Percentiles rank a stretch among this genome's conserved stretches.
phyloP scores from a whole-genome alignment of 2,797 vertebrate genomes.

The Characodon lateralis region DNA sequence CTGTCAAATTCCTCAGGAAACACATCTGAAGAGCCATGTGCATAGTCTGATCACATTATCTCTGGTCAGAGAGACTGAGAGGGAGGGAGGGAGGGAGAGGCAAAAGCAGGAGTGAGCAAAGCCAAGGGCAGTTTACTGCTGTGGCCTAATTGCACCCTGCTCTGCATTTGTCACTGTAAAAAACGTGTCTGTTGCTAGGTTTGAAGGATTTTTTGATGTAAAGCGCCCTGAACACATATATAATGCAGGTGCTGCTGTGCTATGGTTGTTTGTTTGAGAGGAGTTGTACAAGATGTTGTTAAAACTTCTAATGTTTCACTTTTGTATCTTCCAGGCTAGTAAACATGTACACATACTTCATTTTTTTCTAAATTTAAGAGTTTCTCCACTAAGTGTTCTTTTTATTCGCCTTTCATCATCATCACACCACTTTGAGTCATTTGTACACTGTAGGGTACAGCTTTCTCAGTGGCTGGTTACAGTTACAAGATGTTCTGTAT shows the following conservation, averaged over 20 bases:
- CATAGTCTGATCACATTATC: constrained; percentile 79
- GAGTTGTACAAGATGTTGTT: neutral
- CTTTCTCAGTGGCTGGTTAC: constrained; percentile 77
- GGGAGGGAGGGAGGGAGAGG: constrained; percentile 65
- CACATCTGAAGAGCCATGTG: constrained; percentile 79
- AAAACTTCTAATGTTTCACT: neutral
- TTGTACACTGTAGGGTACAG: constrained; percentile 68
- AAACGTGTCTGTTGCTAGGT: constrained; percentile 51
- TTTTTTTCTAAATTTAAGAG: constrained; percentile 59
- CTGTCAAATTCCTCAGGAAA: constrained; percentile 81
- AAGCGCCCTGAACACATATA: neutral
- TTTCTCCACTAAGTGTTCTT: constrained; percentile 47
- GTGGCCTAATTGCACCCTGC: constrained; percentile 72
- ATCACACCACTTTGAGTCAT: constrained; percentile 63
- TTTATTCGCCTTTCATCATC: constrained; percentile 72
- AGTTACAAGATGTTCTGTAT: constrained; percentile 78
- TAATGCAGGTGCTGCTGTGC: neutral
- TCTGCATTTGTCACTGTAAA: constrained; percentile 70
- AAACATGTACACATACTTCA: constrained; percentile 34
- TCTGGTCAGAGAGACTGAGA: constrained; percentile 71
- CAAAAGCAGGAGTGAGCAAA: constrained; percentile 65
- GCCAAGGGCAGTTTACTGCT: constrained; percentile 76
- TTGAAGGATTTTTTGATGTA: constrained; percentile 14
- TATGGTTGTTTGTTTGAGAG: neutral
- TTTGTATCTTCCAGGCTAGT: constrained; percentile 21